Base-by-base conservation (phyloP, 2,888 invertebrate genomes). In the Notodonta dromedarius region DNA sequence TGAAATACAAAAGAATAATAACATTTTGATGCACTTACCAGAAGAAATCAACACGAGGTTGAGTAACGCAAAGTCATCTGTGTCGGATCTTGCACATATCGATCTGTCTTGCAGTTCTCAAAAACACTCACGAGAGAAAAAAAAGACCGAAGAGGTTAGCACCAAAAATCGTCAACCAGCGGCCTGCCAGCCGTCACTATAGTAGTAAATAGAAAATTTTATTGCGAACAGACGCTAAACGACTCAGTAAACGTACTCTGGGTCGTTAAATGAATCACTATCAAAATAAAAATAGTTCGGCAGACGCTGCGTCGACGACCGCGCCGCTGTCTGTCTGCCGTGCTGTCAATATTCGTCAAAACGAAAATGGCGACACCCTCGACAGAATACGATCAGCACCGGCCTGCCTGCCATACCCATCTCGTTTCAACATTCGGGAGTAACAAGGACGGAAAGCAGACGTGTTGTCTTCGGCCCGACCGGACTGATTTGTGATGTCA, bases 281-380 rank as follows among this genome's bases (percentile, higher is more conserved):
- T 90, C 91, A 93, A 93, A 93, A 93, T 93, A 93, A 93, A 93
- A 93, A 93, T 92, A 91, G 85, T 88, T 82, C 80, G 80, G 85
- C 83, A 92, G 92, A 93, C 91, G 91, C 89, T 88, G 87, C 86
- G 91, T 92, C 93, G 89, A 88, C 89, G 86, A 80, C 88, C 91
- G 91, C 91, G 90, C 89, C 88, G 85, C 92, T 91, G 92, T 92
- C 92, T 93, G 92, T 92, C 93, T 93, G 92, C 90, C 87, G 86
- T 83, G 95, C 95, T 95, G 95, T 95, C 95, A 95, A 95, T 95
- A 95, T 95, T 95, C 95, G 95, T 95, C 95, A 95, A 95, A 94
- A 92, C 86, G 95, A 95, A 95, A 95, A 95, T 95, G 95, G 95
- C 95, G 95, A 95, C 95, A 95, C 95, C 95, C 92, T 92, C 93